Base-by-base conservation (phyloP, 2,113 vertebrate species). In the Oncorhynchus clarkii region DNA sequence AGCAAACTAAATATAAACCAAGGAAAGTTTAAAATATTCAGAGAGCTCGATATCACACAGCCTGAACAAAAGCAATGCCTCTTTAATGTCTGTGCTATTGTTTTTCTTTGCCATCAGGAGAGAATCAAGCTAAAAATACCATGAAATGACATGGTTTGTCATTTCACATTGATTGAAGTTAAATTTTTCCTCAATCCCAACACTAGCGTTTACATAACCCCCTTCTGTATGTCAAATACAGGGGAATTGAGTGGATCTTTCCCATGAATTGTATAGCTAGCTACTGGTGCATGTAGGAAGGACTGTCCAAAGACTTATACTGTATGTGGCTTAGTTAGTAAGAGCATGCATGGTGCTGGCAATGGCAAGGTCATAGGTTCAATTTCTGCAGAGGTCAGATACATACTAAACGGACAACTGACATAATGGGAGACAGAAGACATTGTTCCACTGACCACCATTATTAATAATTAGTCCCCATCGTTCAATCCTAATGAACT, bases 121-220 rank as follows among this genome's bases (percentile, higher is more conserved):
- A 70, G 68, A 9, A 64, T 49, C 20, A 0, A n/a, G 72, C 80
- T 87, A 91, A 90, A 89, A 88, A 88, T 90, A 92, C 27, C 31
- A 54, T 0, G 1, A 26, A 78, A 88, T 80, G 75, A 84, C 82
- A 85, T 54, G 80, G 74, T 60, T n/a, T 1, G 16, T 45, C 51
- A 22, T 22, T 48, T 70, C 68, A 8, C 77, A 83, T 82, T 62
- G 74, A 82, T 76, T 81, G 71, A 81, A 85, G 70, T 45, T 22
- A 22, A 77, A 74, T 54, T 54, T 16, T 54, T 54, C 51, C 71
- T 76, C 24, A 70, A 65, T 80, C 65, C 76, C 74, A 75, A 59
- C 39, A 1, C 51, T 49, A 78, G 29, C 54, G 71, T 83, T 84
- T 82, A 76, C 64, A 75, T 67, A 75, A 80, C 1, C 16, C 14